These are phyloP conservation scores for Pseudotriccus pelzelni DNA, from an alignment of 2,797 vertebrate genomes.

Conservation along the genomic window DNA sequence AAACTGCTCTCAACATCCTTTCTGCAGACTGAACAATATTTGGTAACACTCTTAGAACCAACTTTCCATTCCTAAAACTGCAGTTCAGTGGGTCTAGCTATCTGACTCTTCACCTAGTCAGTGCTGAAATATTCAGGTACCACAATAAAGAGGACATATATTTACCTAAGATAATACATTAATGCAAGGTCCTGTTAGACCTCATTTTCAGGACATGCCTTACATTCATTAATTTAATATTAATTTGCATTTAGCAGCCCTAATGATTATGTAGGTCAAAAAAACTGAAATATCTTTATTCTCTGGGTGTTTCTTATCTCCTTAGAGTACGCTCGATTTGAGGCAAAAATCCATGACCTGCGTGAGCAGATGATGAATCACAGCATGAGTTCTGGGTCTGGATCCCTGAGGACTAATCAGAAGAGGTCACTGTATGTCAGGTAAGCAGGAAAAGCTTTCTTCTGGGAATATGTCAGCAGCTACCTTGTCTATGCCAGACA, in stretches of 20 bases:
- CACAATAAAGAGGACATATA: neutral
- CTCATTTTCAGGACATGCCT: neutral
- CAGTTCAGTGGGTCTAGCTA: neutral
- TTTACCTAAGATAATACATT: neutral
- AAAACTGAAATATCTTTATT: slow-evolving; percentile 26
- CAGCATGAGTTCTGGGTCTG: slow-evolving; percentile 98
- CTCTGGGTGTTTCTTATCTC: slow-evolving; percentile 32
- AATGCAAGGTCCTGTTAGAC: neutral
- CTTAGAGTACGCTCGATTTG: slow-evolving; percentile 94
- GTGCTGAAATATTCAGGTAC: neutral
- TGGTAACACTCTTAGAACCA: neutral
- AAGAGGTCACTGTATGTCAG: slow-evolving; percentile 97
- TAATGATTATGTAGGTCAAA: slow-evolving; percentile 30
- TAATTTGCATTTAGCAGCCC: slow-evolving; percentile 6
- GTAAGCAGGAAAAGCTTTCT: slow-evolving; percentile 71
- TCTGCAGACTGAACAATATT: neutral
- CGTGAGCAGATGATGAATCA: slow-evolving; percentile 99
- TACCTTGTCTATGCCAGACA: neutral
- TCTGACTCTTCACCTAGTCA: neutral
- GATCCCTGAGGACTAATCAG: slow-evolving; percentile 95
- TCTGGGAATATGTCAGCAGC: neutral
- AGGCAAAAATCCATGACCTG: slow-evolving; percentile 99
- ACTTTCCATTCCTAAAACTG: neutral
- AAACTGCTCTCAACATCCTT: neutral
- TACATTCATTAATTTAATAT: neutral